Evolutionary conservation across 2,888 invertebrate genomes (phyloP), one percentile per base, ranked within the genome.

Genomic region (Eupeodes latifasciatus): DNA sequence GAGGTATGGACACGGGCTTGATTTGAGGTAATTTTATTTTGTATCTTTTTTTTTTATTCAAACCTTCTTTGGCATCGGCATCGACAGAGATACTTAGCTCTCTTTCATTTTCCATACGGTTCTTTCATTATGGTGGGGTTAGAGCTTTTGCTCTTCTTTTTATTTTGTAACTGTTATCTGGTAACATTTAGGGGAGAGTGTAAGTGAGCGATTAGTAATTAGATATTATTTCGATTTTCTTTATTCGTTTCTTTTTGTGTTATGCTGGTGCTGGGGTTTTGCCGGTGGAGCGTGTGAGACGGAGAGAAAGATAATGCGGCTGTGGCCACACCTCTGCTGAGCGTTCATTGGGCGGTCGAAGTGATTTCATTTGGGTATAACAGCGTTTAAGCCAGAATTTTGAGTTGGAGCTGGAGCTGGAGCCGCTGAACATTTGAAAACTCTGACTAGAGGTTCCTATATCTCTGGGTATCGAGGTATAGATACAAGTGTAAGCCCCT

Each of bases 311-410:
- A 88, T 88, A 85, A 85, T 88, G 66, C 81, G 78, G 69, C 69
- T 78, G 14, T 88, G 84, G 90, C 90, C 90, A 90, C 91, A 90
- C 91, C 91, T 89, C 90, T 87, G 57, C 89, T 90, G 84, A 72
- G 85, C 89, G 89, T 89, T 91, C 90, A 91, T 91, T 91, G 91
- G 91, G 83, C 90, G 91, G 81, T 90, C 89, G 76, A 51, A 85
- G 67, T 53, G 69, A 80, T 75, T 64, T 76, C 71, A 57, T 84
- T 81, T 59, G 71, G 83, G 75, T 69, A 55, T 69, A 77, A 16
- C 72, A 81, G n/a, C 51, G 78, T 74, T 80, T 85, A 88, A 88
- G 88, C 84, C 81, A 78, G 67, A 40, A 53, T 57, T 72, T 72
- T n/a, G 7, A 59, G 77, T 81, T 81, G 88, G 81, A 84, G 84